Evolutionary conservation across 1,140 invertebrate genomes (phyloP).

Genomic region (Lethrus apterus): DNA sequence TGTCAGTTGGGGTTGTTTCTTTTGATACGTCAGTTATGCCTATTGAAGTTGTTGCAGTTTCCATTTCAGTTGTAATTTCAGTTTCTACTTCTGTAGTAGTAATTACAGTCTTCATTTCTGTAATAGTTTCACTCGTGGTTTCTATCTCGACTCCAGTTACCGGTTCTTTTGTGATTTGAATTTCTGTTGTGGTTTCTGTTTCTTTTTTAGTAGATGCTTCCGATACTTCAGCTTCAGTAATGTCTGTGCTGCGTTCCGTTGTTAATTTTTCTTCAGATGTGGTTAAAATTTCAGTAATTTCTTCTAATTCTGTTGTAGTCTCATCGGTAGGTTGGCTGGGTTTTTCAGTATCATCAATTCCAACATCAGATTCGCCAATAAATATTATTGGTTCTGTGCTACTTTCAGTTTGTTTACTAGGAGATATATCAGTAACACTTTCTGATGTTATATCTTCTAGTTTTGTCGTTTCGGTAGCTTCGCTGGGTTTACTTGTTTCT

Average conservation of each 20-base stretch:
- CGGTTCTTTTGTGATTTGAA: conserved; percentile 10
- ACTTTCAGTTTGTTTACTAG: too few species aligned
- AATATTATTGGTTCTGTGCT: conserved; percentile 4
- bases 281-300: conserved; percentile 10
- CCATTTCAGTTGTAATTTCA: neutral
- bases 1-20: neutral
- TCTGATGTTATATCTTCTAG: neutral
- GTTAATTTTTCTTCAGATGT: conserved; percentile 15
- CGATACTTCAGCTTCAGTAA: conserved; percentile 17
- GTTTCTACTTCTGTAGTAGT: neutral
- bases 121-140: conserved; percentile 14
- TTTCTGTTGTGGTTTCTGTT: conserved; percentile 8
- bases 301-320: conserved; percentile 14
- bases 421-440: too few species aligned
- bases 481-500: too few species aligned
- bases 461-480: conserved; percentile 15
- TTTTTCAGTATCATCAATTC: conserved; percentile 20
- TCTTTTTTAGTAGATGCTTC: neutral
- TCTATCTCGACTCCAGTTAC: conserved; percentile 17
- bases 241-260: conserved; percentile 15
- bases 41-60: neutral
- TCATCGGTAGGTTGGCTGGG: conserved; percentile 12
- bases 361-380: conserved; percentile 11
- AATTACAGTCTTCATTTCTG: conserved; percentile 7
- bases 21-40: neutral